Percentiles rank a stretch among this genome's conserved stretches.
These are phyloP conservation scores for Zapornia atra DNA, from an alignment of 2,113 vertebrate genomes.

Conservation along the genomic window DNA sequence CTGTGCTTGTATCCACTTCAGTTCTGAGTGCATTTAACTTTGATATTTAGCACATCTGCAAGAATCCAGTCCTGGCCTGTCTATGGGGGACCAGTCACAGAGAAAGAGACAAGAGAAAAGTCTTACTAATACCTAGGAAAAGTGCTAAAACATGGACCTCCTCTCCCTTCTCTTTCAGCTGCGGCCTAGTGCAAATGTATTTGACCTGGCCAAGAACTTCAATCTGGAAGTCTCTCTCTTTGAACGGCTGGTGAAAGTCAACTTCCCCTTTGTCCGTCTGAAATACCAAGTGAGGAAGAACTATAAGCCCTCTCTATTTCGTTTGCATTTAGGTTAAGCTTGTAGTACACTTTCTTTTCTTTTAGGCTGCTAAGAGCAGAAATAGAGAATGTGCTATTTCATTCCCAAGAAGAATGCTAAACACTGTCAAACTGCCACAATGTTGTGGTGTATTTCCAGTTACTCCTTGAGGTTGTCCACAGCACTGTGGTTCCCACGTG, in stretches of 20 bases:
- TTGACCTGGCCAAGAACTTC: constrained; percentile 92
- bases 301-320: neutral
- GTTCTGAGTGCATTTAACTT: neutral
- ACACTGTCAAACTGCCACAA: neutral
- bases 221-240: constrained; percentile 94
- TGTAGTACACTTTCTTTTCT: neutral
- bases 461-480: neutral
- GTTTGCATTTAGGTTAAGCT: neutral
- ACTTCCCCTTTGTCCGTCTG: constrained; percentile 87
- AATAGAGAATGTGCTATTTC: neutral
- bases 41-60: neutral
- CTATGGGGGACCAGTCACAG: neutral
- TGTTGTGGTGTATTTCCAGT: neutral
- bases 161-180: constrained; percentile 76
- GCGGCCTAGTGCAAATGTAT: constrained; percentile 90
- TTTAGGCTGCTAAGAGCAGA: neutral
- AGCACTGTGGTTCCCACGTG: neutral
- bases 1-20: neutral
- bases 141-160: neutral
- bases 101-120: neutral
- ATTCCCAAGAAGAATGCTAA: neutral
- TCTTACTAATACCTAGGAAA: neutral
- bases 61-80: neutral
- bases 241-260: constrained; percentile 89
- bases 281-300: constrained; percentile 87